Evolutionary conservation across 2,888 invertebrate species (phyloP), one percentile per base, ranked within the genome.

Genomic region (Tenthredo amoena): DNA sequence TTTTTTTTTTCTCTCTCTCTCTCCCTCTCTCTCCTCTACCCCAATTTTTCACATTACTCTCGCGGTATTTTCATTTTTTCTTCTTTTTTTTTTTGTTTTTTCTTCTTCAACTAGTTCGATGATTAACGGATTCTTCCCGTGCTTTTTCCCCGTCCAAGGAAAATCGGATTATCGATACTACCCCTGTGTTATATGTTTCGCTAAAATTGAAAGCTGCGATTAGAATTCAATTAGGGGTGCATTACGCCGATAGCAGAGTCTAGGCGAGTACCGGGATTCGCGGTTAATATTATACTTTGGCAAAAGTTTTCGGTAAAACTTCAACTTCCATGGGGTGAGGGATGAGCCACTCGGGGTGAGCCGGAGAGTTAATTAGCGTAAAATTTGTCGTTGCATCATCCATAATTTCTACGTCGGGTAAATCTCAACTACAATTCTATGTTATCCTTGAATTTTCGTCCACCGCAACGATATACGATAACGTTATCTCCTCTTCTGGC

Each of bases 171-270:
- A 47, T 40, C 74, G 40, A 74, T 74, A 74, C 21, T 21, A 2
- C 5, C 15, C 21, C 47, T 3, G 37, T 71, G 15, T 43, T 26
- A 55, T 58, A 58, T 62, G 31, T 37, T 26, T 26, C 15, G 37
- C 21, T 21, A 74, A 84, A 85, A 74, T n/a, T 79, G 71, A 85
- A 79, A 43, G 85, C 43, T 62, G 18, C 55, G 79, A 62, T 85
- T 85, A 43, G 65, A n/a, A 77, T 85, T 79, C 85, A 85, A 77
- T 79, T 79, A 85, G 47, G 43, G 58, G 77, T 79, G 77, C 85
- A 84, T 84, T 77, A 62, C 34, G n/a, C 40, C 15, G 40, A 47
- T 47, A n/a, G 26, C 26, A 1, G n/a, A 55, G 55, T n/a, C 6
- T n/a, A n/a, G 55, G 18, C 26, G 0, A 26, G 26, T 26, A 26